These are phyloP conservation scores for Mizuhopecten yessoensis DNA, from an alignment of 1,140 invertebrate genomes.

Conservation along the genomic window DNA sequence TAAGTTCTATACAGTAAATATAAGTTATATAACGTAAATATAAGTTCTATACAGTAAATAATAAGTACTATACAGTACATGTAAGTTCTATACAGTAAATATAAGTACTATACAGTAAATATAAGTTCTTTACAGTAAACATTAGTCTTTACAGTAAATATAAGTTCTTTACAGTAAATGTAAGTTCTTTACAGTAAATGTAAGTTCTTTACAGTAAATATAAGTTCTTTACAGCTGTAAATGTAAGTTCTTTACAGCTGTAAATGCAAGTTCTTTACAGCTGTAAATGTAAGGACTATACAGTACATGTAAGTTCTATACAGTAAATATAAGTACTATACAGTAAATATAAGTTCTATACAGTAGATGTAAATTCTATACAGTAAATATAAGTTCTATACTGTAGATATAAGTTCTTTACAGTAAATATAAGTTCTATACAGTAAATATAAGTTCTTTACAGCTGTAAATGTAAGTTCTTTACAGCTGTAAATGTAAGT, in stretches of 20 bases:
- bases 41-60: not conserved
- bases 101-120: not conserved
- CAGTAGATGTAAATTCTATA: not conserved
- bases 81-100: too few species aligned
- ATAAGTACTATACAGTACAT: too few species aligned
- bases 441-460: too few species aligned
- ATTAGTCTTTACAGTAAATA: not conserved
- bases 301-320: too few species aligned
- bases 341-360: too few species aligned
- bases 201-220: too few species aligned
- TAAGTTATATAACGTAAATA: not conserved
- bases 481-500: not conserved
- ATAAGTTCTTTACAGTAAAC: not conserved
- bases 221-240: too few species aligned
- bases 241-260: not conserved
- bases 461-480: too few species aligned
- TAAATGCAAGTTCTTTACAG: not conserved
- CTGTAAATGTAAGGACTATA: not conserved
- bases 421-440: too few species aligned
- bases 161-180: not conserved
- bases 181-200: too few species aligned
- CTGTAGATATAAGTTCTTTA: not conserved
- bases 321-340: too few species aligned
- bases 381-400: not conserved
- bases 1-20: not conserved